Base-by-base conservation (phyloP, 2,797 vertebrate species). In the Sandelia bainsii region DNA sequence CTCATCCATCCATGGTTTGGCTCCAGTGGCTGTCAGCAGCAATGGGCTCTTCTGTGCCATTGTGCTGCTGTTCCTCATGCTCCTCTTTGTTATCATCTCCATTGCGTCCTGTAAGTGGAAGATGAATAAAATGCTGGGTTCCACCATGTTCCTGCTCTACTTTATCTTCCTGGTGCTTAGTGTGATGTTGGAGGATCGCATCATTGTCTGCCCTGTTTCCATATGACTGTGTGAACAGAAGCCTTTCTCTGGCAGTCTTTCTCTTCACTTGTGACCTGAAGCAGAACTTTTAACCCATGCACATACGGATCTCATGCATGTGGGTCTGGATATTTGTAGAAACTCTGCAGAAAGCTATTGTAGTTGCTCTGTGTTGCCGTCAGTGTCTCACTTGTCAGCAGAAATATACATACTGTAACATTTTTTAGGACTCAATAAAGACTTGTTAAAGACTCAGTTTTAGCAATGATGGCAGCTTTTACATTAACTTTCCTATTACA, bases 31-130 rank as follows among this genome's bases (percentile, higher is more conserved):
- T 0, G 98, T 99, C 89, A 99, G 97, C 91, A 99, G 97, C 91
- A 99, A 99, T 0, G 98, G 98, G 37, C 93, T 99, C 82, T 99
- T 99, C 69, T 99, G 98, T 75, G 97, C 98, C 69, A 99, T 98
- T 0, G 97, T 99, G 77, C 91, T 99, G 81, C 98, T 99, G 70
- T 98, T 99, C 63, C 94, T 99, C 88, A 99, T 99, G 98, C 97
- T 99, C 20, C 93, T 99, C 22, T 99, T 99, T 56, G 97, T 99
- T 81, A 99, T 96, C 84, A 91, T 95, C 83, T 98, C 98, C 25
- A 99, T 99, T 0, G 97, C 97, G 2, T 46, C 13, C 8, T 99
- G 96, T 64, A 97, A 95, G 82, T 99, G 98, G 98, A 97, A 92
- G 84, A 98, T 99, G 98, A 99, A 97, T 91, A 99, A 98, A 89